Percentiles rank a stretch among this genome's conserved stretches.
These are phyloP conservation scores for Acrossocheilus fasciatus DNA, from an alignment of 2,797 vertebrate genomes.

Conservation along the genomic window DNA sequence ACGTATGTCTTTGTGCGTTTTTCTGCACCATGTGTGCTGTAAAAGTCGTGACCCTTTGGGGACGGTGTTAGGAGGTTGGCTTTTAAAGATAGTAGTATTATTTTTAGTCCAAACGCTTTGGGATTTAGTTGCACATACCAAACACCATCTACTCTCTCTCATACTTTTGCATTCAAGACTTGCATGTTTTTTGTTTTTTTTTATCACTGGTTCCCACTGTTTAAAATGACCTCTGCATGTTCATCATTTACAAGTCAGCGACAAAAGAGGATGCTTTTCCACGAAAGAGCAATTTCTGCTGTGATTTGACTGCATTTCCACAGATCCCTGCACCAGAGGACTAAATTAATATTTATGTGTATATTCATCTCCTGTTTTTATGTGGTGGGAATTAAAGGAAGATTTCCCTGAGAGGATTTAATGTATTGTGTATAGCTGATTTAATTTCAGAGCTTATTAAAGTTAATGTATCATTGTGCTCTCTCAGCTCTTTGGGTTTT, in stretches of 20 bases:
- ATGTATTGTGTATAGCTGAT: slow-evolving; percentile 49
- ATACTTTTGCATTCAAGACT: neutral
- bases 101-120: slow-evolving; percentile 61
- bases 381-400: slow-evolving; percentile 25
- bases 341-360: slow-evolving; percentile 45
- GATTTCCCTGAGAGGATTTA: slow-evolving; percentile 39
- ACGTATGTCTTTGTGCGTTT: neutral
- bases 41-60: slow-evolving; percentile 51
- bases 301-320: slow-evolving; percentile 8
- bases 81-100: slow-evolving; percentile 63
- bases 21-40: slow-evolving; percentile 18
- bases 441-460: slow-evolving; percentile 52
- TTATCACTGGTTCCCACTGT: neutral
- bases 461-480: slow-evolving; percentile 43
- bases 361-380: slow-evolving; percentile 44
- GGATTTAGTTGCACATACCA: slow-evolving; percentile 55
- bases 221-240: neutral
- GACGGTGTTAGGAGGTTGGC: slow-evolving; percentile 15
- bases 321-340: slow-evolving; percentile 25
- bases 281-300: slow-evolving; percentile 15
- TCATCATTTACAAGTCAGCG: neutral
- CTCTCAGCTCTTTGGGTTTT: slow-evolving; percentile 32
- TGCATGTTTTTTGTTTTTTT: neutral
- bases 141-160: slow-evolving; percentile 32
- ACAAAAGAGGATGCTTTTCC: slow-evolving; percentile 16